These are phyloP conservation scores for Chouioia cunea DNA, from an alignment of 2,888 invertebrate genomes.

Conservation along the genomic window DNA sequence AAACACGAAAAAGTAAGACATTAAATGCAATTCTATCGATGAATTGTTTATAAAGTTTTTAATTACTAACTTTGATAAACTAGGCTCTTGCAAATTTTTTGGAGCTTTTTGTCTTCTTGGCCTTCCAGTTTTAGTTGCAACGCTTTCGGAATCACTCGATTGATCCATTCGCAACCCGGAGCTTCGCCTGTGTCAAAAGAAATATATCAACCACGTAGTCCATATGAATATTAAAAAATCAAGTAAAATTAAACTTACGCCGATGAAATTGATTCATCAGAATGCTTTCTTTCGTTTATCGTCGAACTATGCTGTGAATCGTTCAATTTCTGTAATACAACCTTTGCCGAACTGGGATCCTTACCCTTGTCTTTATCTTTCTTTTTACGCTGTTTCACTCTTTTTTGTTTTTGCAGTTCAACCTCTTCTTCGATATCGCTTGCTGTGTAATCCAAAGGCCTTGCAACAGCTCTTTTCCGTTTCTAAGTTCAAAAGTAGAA, in stretches of 20 bases:
- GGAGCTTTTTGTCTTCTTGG: constrained; percentile 60
- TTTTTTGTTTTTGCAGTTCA: constrained; percentile 41
- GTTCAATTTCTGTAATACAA: constrained; percentile 60
- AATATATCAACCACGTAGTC: background rate
- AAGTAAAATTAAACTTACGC: constrained; percentile 24
- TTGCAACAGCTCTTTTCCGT: constrained; percentile 25
- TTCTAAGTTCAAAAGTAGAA: constrained; percentile 25
- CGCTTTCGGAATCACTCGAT: constrained; percentile 57
- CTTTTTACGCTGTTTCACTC: constrained; percentile 40
- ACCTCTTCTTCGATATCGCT: constrained; percentile 25
- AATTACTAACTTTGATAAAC: constrained; percentile 54
- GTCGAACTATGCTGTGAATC: constrained; percentile 41
- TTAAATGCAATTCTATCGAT: background rate
- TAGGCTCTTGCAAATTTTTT: constrained; percentile 58
- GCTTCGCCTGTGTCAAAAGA: constrained; percentile 31
- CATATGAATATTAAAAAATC: background rate
- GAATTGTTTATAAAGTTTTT: background rate
- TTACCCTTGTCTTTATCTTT: constrained; percentile 53
- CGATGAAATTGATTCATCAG: constrained; percentile 25
- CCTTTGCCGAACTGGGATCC: constrained; percentile 59
- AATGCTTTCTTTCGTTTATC: constrained; percentile 23
- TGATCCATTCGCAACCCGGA: constrained; percentile 31
- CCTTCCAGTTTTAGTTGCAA: constrained; percentile 51
- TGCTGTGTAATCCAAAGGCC: constrained; percentile 1
- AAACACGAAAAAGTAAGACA: constrained; percentile 28